These are phyloP conservation scores for Notoglanidium macrostoma DNA, from an alignment of 2,797 vertebrate species.

Conservation along the genomic window DNA sequence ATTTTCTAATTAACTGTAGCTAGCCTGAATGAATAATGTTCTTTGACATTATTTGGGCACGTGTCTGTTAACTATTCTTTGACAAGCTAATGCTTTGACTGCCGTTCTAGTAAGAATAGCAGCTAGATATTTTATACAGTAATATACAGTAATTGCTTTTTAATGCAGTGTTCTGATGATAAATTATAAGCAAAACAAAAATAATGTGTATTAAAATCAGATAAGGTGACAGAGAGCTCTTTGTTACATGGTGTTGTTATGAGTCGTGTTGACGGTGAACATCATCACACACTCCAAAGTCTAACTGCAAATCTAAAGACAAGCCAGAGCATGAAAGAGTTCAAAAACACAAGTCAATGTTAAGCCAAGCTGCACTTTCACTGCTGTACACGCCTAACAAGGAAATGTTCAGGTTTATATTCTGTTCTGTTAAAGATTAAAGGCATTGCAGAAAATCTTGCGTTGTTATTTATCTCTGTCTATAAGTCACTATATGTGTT, in stretches of 20 bases:
- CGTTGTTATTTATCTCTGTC: neutral
- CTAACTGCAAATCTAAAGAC: neutral
- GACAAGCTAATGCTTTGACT: neutral
- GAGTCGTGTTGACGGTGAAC: neutral
- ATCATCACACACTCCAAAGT: conserved; percentile 7
- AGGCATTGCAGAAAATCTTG: neutral
- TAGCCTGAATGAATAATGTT: neutral
- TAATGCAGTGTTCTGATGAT: neutral
- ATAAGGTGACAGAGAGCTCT: neutral
- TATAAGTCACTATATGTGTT: neutral
- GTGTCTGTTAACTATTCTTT: neutral
- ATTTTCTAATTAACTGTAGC: neutral
- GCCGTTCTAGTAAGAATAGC: neutral
- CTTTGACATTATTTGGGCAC: neutral
- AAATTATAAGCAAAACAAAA: neutral
- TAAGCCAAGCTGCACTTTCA: neutral
- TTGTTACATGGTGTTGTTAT: neutral
- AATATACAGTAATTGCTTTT: neutral
- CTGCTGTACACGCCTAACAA: neutral
- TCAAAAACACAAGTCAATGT: neutral
- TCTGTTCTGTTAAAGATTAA: neutral
- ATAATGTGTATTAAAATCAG: neutral
- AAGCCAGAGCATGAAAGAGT: neutral
- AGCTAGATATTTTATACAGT: neutral
- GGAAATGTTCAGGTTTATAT: neutral